Base-by-base conservation (phyloP, 2,113 vertebrate species). In the Tenebrosternarchus preto region DNA sequence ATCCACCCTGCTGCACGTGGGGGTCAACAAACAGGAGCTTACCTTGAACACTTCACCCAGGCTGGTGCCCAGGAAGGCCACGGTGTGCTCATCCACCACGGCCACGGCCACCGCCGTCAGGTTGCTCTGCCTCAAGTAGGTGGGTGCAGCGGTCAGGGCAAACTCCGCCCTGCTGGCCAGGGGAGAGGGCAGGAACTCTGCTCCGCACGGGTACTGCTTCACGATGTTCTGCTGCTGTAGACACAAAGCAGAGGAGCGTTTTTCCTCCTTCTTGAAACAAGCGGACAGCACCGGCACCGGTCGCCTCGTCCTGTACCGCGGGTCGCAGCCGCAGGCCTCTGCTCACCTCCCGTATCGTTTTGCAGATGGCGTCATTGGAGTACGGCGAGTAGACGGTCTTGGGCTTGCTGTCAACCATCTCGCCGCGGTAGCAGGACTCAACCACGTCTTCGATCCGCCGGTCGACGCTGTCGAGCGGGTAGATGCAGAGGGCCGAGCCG, bases 161-260 rank as follows among this genome's bases (percentile, higher is more conserved):
- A 90, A 91, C 19, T 90, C 87, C 0, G 88, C 75, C 81, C 86
- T 95, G 80, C 95, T 96, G 87, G 95, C 97, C 91, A 98, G 85
- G 0, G 97, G 96, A 27, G 98, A 96, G 0, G 96, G 96, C 81
- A 99, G 92, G 87, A 97, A 96, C 84, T 99, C 97, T 0, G 90
- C 96, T 55, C 97, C 97, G 59, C 97, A 99, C 0, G 60, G 89
- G 86, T 93, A 96, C 0, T 0, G 80, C 31, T 76, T 7, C 1
- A 75, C 80, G 82, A 81, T 81, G 22, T 73, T 0, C 0, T 69
- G 60, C 85, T 93, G 75, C 46, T 0, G 36, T 50, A 33, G n/a
- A 59, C 19, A 87, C 75, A 80, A 76, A 63, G 17, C 29, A n/a
- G 33, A 76, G n/a, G 19, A n/a, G n/a, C n/a, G 56, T 19, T n/a